Conservation (phyloP, 2,888 invertebrate species). For the Spodoptera exigua region DNA sequence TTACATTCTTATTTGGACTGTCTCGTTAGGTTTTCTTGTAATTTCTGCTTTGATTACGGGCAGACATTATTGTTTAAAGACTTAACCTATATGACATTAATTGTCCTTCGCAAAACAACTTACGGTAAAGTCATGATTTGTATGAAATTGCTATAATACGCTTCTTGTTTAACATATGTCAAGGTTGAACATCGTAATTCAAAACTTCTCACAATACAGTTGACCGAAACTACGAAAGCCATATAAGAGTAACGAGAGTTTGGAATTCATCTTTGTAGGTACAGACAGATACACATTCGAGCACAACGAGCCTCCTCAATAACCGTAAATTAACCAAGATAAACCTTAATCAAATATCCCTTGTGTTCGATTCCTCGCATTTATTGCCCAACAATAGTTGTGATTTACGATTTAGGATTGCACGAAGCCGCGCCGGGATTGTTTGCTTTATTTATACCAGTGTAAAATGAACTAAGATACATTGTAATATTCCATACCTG, state of each 20-base stretch:
- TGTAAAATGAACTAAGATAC: conserved; percentile 64
- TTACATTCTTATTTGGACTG: no score
- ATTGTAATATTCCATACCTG: conserved; percentile 28
- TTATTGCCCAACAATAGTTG: conserved; percentile 87
- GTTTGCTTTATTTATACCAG: conserved; percentile 78
- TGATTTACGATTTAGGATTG: conserved; percentile 84
- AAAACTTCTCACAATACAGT: no score
- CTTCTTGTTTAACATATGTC: no score
- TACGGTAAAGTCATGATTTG: no score
- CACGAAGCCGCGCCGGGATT: conserved; percentile 73
- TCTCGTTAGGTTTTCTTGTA: no score
- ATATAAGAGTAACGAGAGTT: conserved; percentile 30
- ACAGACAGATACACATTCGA: conserved; percentile 46
- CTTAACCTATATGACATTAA: no score
- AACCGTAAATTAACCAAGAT: conserved; percentile 86
- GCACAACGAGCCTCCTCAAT: conserved; percentile 68
- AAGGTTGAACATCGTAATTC: no score
- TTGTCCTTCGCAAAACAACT: no score
- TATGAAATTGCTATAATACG: no score
- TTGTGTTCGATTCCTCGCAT: conserved; percentile 84
- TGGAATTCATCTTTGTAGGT: conserved; percentile 15
- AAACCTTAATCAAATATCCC: conserved; percentile 88
- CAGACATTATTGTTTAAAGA: no score
- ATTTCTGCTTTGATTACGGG: no score
- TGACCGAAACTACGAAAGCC: conserved; percentile 4